Evolutionary conservation across 2,888 invertebrate genomes (phyloP).

Genomic region (Vesta saturnalis): DNA sequence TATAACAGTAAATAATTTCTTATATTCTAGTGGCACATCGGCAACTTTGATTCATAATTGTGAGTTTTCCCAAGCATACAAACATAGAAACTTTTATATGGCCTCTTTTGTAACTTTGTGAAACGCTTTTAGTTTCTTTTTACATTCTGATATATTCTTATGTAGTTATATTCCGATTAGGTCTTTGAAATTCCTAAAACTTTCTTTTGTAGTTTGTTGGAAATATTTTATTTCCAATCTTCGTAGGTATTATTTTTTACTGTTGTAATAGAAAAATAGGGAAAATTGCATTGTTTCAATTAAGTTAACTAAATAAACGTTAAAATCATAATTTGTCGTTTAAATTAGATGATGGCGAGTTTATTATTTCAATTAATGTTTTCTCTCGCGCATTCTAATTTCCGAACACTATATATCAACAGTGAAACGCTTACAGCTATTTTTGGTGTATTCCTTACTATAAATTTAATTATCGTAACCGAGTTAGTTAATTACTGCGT

Average conservation of each 20-base stretch:
- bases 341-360: conserved; percentile 24
- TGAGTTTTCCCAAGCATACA: conserved; percentile 1
- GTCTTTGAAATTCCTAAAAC: background rate
- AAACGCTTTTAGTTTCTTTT: background rate
- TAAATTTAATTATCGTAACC: conserved; percentile 59
- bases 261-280: background rate
- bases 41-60: conserved; percentile 1
- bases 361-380: conserved; percentile 37
- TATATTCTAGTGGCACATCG: background rate
- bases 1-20: background rate
- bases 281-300: too few relatives aligned
- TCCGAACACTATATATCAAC: conserved; percentile 51
- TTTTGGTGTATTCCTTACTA: conserved; percentile 57
- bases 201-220: conserved; percentile 1
- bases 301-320: background rate
- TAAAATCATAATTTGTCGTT: conserved; percentile 28
- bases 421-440: conserved; percentile 53
- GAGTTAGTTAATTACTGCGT: conserved; percentile 56
- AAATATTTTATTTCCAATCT: background rate
- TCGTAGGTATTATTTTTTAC: background rate
- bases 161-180: conserved; percentile 1
- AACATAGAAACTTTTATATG: background rate
- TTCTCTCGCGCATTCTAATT: conserved; percentile 49
- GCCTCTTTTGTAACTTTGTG: conserved; percentile 1
- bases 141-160: background rate